A percentile compares a stretch with the other conserved stretches of the same genome.
Evolutionary conservation across 2,113 vertebrate genomes (phyloP).

Genomic region (Peromyscus californicus): DNA sequence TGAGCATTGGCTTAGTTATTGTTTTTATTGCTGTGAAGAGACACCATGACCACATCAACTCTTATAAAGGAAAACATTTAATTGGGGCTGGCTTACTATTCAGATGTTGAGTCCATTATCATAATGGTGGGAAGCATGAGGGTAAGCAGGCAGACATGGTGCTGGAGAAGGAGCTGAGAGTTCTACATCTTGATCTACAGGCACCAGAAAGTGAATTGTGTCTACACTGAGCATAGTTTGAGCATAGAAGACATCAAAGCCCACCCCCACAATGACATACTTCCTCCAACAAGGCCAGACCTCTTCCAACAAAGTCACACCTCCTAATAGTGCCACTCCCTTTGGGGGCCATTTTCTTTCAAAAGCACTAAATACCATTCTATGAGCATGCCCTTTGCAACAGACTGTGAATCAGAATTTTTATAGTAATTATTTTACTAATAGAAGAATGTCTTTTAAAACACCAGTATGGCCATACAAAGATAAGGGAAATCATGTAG

Average conservation of each 20-base stretch:
- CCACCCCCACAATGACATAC: neutral
- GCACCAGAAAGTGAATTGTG: too few relatives aligned
- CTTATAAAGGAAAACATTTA: neutral
- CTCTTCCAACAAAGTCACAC: neutral
- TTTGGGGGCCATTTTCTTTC: neutral
- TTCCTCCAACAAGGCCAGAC: neutral
- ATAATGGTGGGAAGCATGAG: neutral
- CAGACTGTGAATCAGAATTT: slow-evolving; percentile 33
- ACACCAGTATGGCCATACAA: slow-evolving; percentile 1
- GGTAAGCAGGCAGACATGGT: too few relatives aligned
- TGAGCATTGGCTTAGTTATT: neutral
- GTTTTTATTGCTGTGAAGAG: neutral
- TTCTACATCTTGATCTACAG: too few relatives aligned
- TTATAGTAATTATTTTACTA: slow-evolving; percentile 37
- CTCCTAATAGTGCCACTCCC: neutral
- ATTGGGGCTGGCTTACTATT: neutral
- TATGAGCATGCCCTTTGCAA: neutral
- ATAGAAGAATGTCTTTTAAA: slow-evolving; percentile 45
- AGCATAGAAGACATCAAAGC: neutral
- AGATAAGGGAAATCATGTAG: slow-evolving; percentile 42
- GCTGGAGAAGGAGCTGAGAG: too few relatives aligned
- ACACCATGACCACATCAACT: neutral
- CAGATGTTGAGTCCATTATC: neutral
- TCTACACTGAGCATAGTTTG: neutral
- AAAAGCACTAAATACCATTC: neutral